A percentile compares a stretch with the other conserved stretches of the same genome.
Evolutionary conservation across 23 tunicate genomes (phyloP).

Genomic region (Clavelina lepadiformis): DNA sequence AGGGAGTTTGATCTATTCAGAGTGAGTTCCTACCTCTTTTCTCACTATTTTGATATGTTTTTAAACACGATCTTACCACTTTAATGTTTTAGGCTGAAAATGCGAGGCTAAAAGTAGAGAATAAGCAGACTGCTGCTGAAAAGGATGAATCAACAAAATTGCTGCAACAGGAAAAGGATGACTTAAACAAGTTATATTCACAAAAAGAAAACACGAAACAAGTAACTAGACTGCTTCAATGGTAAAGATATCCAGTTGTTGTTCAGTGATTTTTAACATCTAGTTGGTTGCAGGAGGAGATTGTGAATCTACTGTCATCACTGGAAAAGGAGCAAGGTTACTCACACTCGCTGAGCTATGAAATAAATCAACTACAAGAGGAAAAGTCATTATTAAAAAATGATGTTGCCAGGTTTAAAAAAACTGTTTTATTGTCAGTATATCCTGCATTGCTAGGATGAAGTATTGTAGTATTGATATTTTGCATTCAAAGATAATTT

Average conservation of each 20-base stretch:
- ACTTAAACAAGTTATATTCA: conserved; percentile 9
- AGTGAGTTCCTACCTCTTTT: conserved; percentile 31
- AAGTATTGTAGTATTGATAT: no score
- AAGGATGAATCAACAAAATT: conserved; percentile 18
- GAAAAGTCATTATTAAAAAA: conserved; percentile 32
- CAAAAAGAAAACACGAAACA: conserved; percentile 22
- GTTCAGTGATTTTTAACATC: no score
- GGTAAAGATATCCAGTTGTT: no score
- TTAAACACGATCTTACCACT: no score
- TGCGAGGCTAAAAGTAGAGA: conserved; percentile 30
- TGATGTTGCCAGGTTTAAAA: conserved; percentile 11
- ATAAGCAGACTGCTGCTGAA: conserved; percentile 22
- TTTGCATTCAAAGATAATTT: no score
- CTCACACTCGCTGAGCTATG: conserved; percentile 30
- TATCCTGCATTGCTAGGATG: no score
- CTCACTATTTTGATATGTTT: no score
- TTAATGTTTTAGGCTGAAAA: conserved; percentile 29
- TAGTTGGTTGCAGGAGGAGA: conserved; percentile 50
- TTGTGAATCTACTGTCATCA: conserved; percentile 28
- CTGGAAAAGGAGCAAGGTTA: conserved; percentile 48
- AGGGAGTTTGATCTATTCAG: conserved; percentile 43
- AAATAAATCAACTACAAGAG: conserved; percentile 31
- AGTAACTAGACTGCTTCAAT: conserved; percentile 11
- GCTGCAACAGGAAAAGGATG: conserved; percentile 22
- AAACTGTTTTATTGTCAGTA: no score